A percentile compares a stretch with the other conserved stretches of the same genome.
phyloP scores from a whole-genome alignment of 2,113 vertebrate genomes.

The Tragelaphus scriptus region DNA sequence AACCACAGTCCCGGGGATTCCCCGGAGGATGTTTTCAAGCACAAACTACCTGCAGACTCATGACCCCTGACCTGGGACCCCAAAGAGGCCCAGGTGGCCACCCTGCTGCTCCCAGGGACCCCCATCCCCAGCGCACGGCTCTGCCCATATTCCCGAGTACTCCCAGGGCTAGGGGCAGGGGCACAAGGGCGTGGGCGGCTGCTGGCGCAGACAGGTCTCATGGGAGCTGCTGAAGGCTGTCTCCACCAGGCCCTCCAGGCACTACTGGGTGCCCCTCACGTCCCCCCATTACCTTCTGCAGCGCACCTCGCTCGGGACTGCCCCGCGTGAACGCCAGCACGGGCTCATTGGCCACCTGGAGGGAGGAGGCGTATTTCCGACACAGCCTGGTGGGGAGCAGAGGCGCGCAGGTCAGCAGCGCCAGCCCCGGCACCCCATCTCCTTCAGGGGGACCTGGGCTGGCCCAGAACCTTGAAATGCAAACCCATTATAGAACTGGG shows the following conservation, averaged over 20 bases:
- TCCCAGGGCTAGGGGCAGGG: neutral
- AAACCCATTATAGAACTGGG: neutral
- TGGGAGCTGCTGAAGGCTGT: neutral
- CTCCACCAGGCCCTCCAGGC: neutral
- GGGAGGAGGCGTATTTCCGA: constrained; percentile 75
- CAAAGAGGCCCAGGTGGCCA: neutral
- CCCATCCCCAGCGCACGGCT: fast-evolving
- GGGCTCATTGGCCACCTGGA: constrained; percentile 91
- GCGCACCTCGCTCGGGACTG: constrained; percentile 83
- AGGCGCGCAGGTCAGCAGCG: fast-evolving
- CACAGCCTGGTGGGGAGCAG: constrained; percentile 76
- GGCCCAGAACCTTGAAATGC: neutral
- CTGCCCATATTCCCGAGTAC: neutral
- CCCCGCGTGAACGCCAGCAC: constrained; percentile 86
- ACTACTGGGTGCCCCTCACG: fast-evolving
- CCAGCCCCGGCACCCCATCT: neutral
- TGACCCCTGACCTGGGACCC: neutral
- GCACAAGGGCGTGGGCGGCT: fast-evolving
- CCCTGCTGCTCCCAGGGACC: neutral
- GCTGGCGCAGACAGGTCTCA: fast-evolving
- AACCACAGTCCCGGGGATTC: neutral
- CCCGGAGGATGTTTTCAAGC: neutral
- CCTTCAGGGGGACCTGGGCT: neutral
- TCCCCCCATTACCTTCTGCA: constrained; percentile 83
- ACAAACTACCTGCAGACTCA: neutral